phyloP scores from a whole-genome alignment of 2,797 vertebrate species.

The Sebastes dallii region DNA sequence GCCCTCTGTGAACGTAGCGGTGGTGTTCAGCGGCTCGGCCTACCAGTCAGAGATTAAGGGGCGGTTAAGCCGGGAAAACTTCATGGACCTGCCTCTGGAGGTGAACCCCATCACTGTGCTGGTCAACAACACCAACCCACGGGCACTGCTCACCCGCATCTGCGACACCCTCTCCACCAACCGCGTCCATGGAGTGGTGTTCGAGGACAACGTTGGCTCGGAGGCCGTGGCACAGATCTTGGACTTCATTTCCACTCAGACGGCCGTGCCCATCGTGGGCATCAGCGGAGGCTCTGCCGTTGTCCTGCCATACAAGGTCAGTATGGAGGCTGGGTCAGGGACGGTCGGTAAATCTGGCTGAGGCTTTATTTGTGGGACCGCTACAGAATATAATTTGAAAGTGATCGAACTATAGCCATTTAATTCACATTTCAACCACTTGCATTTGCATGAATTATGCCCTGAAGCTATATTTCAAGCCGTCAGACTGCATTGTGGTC shows the following conservation, averaged over 20 bases:
- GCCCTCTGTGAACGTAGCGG: conserved; percentile 90
- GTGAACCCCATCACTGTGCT: conserved; percentile 93
- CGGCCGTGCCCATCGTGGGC: conserved; percentile 92
- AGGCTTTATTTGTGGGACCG: neutral
- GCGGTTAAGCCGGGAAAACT: conserved; percentile 91
- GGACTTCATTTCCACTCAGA: conserved; percentile 96
- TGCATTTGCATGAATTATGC: neutral
- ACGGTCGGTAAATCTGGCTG: neutral
- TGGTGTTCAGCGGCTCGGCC: conserved; percentile 93
- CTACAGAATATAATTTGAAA: neutral
- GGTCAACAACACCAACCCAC: conserved; percentile 95
- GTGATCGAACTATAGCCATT: neutral
- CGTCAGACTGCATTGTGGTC: neutral
- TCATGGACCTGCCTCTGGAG: conserved; percentile 94
- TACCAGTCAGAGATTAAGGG: conserved; percentile 88
- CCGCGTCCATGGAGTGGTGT: conserved; percentile 92
- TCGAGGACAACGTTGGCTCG: conserved; percentile 94
- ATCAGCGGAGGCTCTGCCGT: conserved; percentile 95
- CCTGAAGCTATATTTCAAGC: neutral
- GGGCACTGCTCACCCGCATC: conserved; percentile 93
- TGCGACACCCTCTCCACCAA: conserved; percentile 90
- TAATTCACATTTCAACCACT: neutral
- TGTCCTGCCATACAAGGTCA: conserved; percentile 95
- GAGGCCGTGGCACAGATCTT: conserved; percentile 97
- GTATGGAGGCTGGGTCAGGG: conserved; percentile 10